These are phyloP conservation scores for Euleptes europaea DNA, from an alignment of 2,113 vertebrate genomes.

Conservation along the genomic window DNA sequence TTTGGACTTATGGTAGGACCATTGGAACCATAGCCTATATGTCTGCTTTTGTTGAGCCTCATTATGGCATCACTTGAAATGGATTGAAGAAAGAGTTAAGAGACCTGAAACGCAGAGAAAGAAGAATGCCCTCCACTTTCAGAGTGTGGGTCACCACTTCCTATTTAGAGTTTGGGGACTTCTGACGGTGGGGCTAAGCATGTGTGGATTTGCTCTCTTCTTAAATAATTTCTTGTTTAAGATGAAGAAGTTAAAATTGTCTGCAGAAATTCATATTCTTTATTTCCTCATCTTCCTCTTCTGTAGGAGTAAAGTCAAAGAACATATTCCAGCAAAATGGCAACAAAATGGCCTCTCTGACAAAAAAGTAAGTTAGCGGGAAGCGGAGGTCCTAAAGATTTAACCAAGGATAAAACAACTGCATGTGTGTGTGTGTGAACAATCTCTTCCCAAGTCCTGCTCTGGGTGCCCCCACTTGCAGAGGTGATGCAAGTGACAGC, in stretches of 20 bases:
- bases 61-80: neutral
- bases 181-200: neutral
- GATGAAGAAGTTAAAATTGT: neutral
- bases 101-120: neutral
- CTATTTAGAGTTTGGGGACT: neutral
- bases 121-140: neutral
- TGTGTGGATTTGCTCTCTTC: too few species aligned
- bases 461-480: too few species aligned
- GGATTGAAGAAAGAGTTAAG: neutral
- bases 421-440: neutral
- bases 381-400: neutral
- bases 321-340: conserved; percentile 73
- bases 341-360: conserved; percentile 67
- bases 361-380: conserved; percentile 71
- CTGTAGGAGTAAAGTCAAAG: conserved; percentile 80
- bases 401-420: conserved; percentile 18
- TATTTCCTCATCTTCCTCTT: neutral
- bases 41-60: neutral
- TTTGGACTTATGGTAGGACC: neutral
- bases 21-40: neutral
- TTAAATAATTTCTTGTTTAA: too few species aligned
- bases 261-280: neutral
- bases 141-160: neutral
- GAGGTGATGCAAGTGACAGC: too few species aligned
- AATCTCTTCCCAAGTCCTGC: too few species aligned